Evolutionary conservation across 2,888 invertebrate species (phyloP).

Genomic region (Bruchidius siliquastri): DNA sequence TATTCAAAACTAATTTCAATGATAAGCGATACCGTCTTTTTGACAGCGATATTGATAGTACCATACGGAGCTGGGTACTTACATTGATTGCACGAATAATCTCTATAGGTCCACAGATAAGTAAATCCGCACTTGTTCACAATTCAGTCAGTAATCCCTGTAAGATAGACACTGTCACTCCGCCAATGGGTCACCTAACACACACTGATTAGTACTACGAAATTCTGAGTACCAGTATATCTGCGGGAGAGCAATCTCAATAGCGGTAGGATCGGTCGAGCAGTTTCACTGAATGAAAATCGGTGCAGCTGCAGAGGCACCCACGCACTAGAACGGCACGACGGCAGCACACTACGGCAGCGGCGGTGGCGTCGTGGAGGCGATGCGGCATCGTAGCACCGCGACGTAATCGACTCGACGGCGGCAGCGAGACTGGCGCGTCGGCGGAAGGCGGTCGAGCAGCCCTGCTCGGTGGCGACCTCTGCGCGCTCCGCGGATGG

Average conservation of each 20-base stretch:
- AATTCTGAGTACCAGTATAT: not conserved
- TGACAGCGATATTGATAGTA: not conserved
- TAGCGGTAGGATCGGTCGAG: not conserved
- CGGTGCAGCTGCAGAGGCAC: not conserved
- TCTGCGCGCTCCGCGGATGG: not conserved
- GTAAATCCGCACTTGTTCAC: not conserved
- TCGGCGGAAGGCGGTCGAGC: constrained; percentile 2
- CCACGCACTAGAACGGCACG: not conserved
- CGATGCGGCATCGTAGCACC: not conserved
- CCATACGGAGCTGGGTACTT: not conserved
- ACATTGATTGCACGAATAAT: not conserved
- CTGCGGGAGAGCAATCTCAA: not conserved
- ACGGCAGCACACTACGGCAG: not conserved
- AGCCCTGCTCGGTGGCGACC: constrained; percentile 4
- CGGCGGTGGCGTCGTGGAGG: not conserved
- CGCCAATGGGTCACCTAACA: not conserved
- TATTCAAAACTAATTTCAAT: no score
- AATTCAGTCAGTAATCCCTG: not conserved
- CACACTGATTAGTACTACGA: not conserved
- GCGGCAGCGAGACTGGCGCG: not conserved
- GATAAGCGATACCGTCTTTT: not conserved
- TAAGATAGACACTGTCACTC: not conserved
- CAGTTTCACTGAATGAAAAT: not conserved
- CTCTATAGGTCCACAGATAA: not conserved
- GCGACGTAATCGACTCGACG: not conserved